Percentiles rank a stretch among this genome's conserved stretches.
phyloP scores from a whole-genome alignment of 2,888 invertebrate species.

The Scrobipalpa atriplicella region DNA sequence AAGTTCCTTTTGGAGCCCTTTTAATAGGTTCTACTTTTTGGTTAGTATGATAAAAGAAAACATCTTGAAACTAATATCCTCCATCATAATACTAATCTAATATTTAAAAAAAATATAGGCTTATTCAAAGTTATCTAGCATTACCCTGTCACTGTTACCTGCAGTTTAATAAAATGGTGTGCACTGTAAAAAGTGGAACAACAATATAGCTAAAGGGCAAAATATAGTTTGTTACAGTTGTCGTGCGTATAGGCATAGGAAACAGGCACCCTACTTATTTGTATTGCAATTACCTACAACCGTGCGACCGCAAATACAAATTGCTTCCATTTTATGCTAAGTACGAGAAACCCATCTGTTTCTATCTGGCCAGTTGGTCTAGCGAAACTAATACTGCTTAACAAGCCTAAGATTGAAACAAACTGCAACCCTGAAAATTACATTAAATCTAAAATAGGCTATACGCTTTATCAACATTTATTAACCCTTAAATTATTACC shows the following conservation, averaged over 20 bases:
- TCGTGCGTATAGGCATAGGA: background rate
- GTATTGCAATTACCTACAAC: constrained; percentile 2
- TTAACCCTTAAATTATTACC: constrained; percentile 10
- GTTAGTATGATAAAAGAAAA: too few species aligned
- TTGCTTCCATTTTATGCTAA: constrained; percentile 5
- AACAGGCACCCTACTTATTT: constrained; percentile 3
- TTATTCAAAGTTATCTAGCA: too few species aligned
- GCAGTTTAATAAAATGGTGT: too few species aligned
- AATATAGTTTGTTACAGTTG: background rate
- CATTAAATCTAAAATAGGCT: constrained; percentile 3
- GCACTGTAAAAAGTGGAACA: too few species aligned
- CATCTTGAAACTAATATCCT: too few species aligned
- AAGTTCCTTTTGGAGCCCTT: too few species aligned
- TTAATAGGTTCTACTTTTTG: too few species aligned
- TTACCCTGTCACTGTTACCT: too few species aligned
- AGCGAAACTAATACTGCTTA: constrained; percentile 15
- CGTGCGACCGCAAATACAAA: background rate
- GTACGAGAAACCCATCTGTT: constrained; percentile 9
- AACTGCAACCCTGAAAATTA: constrained; percentile 7
- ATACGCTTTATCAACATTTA: background rate
- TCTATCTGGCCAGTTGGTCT: background rate
- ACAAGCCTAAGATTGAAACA: background rate
- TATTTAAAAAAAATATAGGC: too few species aligned
- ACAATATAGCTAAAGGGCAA: too few species aligned
- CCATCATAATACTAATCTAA: too few species aligned